Base-by-base conservation (phyloP, 2,888 invertebrate species). In the Drepana falcataria region DNA sequence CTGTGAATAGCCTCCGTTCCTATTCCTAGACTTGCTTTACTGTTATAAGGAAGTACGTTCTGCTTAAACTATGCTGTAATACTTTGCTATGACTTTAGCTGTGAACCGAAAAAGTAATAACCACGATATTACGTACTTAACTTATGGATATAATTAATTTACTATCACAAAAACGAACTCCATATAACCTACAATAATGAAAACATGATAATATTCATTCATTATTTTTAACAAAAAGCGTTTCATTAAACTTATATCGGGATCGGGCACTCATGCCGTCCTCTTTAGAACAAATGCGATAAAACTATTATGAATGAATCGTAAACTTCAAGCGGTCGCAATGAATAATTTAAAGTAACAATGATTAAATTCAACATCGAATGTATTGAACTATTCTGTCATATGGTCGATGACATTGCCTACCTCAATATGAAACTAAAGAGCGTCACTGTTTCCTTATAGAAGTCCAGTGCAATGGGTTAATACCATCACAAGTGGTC, bases 401-500 rank as follows among this genome's bases (percentile, higher is more conserved):
- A 52, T 54, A 51, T 33, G 37, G 35, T 41, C 34, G 51, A 33
- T 51, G 51, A 51, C 51, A 51, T 9, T 51, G 51, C 40, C 51
- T 40, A 51, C 51, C 51, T 51, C 51, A 51, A 51, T 35, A 41
- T 51, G 51, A 33, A 33, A 21, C 34, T 51, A 40, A 48, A 47
- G 49, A 33, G 47, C 53, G 48, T 53, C 44, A 51, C 51, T 51
- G 48, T 35, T 34, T 53, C 53, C 57, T 55, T 53, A 37, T 48
- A 53, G 51, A 56, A 53, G 53, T 40, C 53, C 44, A 44, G 44
- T 9, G 44, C 9, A 44, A 9, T 21, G 21, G 21, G 44, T 9
- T 44, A 64, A 63, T 68, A 71, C 69, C 69, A 68, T 68, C 61
- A 73, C 74, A 64, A 74, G 66, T 68, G 65, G 66, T 58, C 62